These are phyloP conservation scores for Pentalonia nigronervosa DNA, from an alignment of 1,140 invertebrate genomes.

Conservation along the genomic window DNA sequence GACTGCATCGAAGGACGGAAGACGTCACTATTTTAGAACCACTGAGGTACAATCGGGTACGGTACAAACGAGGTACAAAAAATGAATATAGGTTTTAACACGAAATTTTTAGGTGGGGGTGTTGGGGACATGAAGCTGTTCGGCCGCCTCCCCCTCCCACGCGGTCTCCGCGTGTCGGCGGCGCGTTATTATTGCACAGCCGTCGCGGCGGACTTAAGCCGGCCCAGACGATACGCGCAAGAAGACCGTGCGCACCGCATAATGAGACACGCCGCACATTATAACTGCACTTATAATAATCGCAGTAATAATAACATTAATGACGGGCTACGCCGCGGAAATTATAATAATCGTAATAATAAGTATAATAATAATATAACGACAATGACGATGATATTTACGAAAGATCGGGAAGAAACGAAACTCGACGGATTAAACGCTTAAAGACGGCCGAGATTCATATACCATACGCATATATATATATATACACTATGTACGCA, in stretches of 20 bases:
- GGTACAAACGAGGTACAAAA: too few relatives aligned
- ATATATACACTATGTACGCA: neutral
- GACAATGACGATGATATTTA: neutral
- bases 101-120: too few relatives aligned
- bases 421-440: conserved; percentile 45
- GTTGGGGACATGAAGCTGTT: too few relatives aligned
- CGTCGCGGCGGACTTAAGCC: neutral
- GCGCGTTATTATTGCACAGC: neutral
- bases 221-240: neutral
- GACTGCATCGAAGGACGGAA: too few relatives aligned
- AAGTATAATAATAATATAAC: neutral
- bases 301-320: neutral
- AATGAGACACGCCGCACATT: neutral
- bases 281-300: neutral
- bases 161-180: neutral
- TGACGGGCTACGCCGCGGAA: neutral
- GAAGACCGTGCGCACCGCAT: too few relatives aligned
- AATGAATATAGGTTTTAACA: too few relatives aligned
- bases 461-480: neutral
- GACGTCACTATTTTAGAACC: too few relatives aligned
- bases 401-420: conserved; percentile 31
- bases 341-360: conserved; percentile 31
- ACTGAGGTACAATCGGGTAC: too few relatives aligned
- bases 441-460: conserved; percentile 13
- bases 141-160: neutral